Conservation (phyloP, 2,888 invertebrate genomes). For the Pachymerium ferrugineum region DNA sequence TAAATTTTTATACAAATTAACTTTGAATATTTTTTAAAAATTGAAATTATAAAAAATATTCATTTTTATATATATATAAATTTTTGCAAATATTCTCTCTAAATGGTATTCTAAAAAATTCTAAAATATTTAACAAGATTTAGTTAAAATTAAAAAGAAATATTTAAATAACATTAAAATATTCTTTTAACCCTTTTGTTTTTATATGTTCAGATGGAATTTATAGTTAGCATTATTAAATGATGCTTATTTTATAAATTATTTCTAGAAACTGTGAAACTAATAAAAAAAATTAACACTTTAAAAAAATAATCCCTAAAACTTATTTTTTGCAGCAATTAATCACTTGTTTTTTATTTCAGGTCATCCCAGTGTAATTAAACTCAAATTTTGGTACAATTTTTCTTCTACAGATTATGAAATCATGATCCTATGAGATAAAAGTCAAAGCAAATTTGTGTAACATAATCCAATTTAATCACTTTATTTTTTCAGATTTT, state of each 20-base stretch:
- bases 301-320: background rate
- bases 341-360: no score
- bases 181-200: background rate
- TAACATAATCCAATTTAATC: no score
- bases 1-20: background rate
- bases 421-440: no score
- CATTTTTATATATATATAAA: background rate
- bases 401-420: no score
- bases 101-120: no score
- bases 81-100: no score
- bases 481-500: no score
- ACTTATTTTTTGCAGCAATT: background rate
- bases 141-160: background rate
- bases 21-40: background rate
- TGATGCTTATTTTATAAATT: background rate
- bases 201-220: background rate
- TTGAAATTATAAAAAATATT: background rate
- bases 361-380: no score
- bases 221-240: slow-evolving; percentile 28
- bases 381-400: no score
- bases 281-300: background rate
- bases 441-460: no score
- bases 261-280: background rate
- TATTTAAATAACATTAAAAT: background rate
- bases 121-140: background rate